Conservation (phyloP, 2,797 vertebrate genomes). For the Pseudomugil gertrudae region DNA sequence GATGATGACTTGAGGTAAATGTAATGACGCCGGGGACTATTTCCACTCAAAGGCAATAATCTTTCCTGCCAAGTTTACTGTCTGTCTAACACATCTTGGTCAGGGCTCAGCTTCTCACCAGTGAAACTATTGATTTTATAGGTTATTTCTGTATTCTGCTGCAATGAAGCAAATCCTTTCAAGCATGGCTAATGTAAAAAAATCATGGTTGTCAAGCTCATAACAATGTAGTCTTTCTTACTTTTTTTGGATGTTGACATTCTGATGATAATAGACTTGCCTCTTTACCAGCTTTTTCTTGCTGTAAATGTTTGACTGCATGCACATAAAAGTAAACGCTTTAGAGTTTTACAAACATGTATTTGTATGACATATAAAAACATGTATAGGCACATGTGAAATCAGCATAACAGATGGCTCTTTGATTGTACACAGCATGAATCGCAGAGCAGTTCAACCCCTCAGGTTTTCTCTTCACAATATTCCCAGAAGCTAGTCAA, state of each 20-base stretch:
- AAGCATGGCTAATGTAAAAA: conserved; percentile 21
- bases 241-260: conserved; percentile 14
- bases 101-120: conserved; percentile 34
- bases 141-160: conserved; percentile 33
- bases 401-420: conserved; percentile 62
- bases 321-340: conserved; percentile 12
- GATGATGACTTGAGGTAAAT: conserved; percentile 71
- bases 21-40: conserved; percentile 68
- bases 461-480: conserved; percentile 53
- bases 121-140: conserved; percentile 42
- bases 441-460: conserved; percentile 46
- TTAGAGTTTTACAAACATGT: conserved; percentile 29
- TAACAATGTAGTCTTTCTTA: conserved; percentile 47
- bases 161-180: conserved; percentile 32
- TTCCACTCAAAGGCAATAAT: conserved; percentile 60
- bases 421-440: conserved; percentile 59
- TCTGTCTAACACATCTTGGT: conserved; percentile 62
- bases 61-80: conserved; percentile 50
- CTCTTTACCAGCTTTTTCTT: conserved; percentile 9
- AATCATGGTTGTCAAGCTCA: conserved; percentile 9
- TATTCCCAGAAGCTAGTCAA: conserved; percentile 57
- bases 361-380: conserved; percentile 34
- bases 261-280: conserved; percentile 4
- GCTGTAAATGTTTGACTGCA: neutral
- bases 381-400: conserved; percentile 51